Conservation (phyloP, 2,888 invertebrate genomes). For the Pheosia tremula region DNA sequence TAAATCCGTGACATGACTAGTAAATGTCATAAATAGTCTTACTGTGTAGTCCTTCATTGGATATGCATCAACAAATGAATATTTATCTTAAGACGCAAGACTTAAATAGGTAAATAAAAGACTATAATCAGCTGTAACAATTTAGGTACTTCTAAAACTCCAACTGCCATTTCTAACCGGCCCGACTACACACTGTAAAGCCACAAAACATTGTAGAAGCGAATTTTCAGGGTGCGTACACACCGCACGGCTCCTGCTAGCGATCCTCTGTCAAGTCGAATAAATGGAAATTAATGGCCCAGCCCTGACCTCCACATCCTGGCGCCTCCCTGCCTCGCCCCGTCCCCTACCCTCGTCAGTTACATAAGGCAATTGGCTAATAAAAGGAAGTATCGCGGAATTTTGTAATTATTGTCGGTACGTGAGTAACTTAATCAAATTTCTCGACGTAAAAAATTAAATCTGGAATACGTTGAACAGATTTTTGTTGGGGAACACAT, state of each 20-base stretch:
- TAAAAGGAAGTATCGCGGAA: conserved; percentile 28
- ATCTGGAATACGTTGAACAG: neutral
- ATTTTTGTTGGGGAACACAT: neutral
- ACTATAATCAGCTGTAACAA: neutral
- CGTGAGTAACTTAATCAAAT: neutral
- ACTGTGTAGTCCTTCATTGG: too few relatives aligned
- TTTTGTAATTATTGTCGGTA: conserved; percentile 17
- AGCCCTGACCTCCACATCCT: conserved; percentile 30
- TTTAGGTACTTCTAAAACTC: neutral
- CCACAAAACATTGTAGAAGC: conserved; percentile 16
- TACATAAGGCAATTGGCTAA: conserved; percentile 42
- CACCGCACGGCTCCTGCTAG: conserved; percentile 25
- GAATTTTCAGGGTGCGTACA: conserved; percentile 44
- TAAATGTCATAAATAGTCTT: too few relatives aligned
- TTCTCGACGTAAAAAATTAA: neutral
- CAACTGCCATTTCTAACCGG: conserved; percentile 5
- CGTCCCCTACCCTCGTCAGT: conserved; percentile 18
- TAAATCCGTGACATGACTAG: too few relatives aligned
- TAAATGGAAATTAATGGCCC: conserved; percentile 71
- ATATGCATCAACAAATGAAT: too few relatives aligned
- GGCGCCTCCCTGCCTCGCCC: neutral
- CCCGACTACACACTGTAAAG: conserved; percentile 1
- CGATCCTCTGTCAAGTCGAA: conserved; percentile 58
- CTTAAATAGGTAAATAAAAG: too few relatives aligned
- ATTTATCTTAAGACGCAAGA: too few relatives aligned